Conservation (phyloP, 2,113 vertebrate species). For the Procavia capensis region DNA sequence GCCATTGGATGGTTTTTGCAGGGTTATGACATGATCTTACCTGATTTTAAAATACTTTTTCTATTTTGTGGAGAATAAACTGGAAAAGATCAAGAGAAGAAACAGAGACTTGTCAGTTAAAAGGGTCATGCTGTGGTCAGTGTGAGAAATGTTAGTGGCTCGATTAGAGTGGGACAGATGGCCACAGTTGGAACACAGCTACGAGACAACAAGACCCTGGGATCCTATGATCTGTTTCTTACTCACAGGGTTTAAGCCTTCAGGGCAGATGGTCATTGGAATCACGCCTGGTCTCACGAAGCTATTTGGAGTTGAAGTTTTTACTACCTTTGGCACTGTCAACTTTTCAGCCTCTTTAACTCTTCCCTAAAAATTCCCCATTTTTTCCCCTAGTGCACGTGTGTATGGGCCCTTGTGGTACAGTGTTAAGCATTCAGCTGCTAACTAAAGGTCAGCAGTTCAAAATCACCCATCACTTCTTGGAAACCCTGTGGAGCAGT, state of each 20-base stretch:
- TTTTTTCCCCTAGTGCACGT: not conserved
- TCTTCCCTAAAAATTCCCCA: not conserved
- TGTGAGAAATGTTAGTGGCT: not conserved
- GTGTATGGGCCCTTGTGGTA: too few species aligned
- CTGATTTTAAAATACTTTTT: not conserved
- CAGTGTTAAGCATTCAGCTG: too few species aligned
- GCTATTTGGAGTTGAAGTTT: not conserved
- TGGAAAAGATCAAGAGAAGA: not conserved
- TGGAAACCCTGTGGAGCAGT: too few species aligned
- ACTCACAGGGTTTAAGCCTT: not conserved
- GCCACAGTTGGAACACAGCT: not conserved
- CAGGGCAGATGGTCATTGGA: not conserved
- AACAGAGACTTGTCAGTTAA: not conserved
- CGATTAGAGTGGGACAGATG: not conserved
- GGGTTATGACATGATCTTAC: not conserved
- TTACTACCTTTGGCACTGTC: not conserved
- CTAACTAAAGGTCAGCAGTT: too few species aligned
- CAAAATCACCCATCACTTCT: too few species aligned
- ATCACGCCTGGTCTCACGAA: not conserved
- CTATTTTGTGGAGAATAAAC: not conserved
- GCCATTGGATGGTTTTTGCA: not conserved
- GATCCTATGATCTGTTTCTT: not conserved
- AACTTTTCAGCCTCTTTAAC: not conserved
- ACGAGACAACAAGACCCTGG: not conserved
- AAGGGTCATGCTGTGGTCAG: not conserved